Conservation (phyloP, 2,113 vertebrate species). For the Erythrolamprus reginae region DNA sequence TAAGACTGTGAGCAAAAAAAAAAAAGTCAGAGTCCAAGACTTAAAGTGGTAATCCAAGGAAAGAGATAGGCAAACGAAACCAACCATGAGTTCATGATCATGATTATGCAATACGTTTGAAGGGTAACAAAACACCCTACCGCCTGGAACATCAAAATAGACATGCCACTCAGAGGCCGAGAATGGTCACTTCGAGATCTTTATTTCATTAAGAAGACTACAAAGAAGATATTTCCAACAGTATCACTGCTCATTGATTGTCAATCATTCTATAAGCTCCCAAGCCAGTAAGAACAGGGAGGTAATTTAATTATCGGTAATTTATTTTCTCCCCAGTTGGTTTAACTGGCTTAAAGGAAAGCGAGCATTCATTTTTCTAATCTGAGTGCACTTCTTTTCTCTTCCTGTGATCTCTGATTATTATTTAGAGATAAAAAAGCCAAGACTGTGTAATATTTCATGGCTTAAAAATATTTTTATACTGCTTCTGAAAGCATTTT, state of each 20-base stretch:
- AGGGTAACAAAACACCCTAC: not conserved
- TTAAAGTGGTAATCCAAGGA: not conserved
- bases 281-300: not conserved
- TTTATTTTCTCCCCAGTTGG: not conserved
- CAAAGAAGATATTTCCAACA: not conserved
- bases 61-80: not conserved
- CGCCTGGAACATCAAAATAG: not conserved
- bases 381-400: not conserved
- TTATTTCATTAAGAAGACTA: not conserved
- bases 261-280: not conserved
- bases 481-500: not conserved
- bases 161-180: not conserved
- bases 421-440: not conserved
- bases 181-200: not conserved
- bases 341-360: not conserved
- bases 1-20: not conserved
- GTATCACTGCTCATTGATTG: not conserved
- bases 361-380: not conserved
- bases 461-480: not conserved
- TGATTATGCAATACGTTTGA: not conserved
- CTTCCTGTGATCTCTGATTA: not conserved
- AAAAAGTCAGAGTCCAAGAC: not conserved
- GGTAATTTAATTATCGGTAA: not conserved
- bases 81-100: not conserved
- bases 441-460: not conserved